Conservation (phyloP, 2,113 vertebrate genomes). For the Psophia crepitans region DNA sequence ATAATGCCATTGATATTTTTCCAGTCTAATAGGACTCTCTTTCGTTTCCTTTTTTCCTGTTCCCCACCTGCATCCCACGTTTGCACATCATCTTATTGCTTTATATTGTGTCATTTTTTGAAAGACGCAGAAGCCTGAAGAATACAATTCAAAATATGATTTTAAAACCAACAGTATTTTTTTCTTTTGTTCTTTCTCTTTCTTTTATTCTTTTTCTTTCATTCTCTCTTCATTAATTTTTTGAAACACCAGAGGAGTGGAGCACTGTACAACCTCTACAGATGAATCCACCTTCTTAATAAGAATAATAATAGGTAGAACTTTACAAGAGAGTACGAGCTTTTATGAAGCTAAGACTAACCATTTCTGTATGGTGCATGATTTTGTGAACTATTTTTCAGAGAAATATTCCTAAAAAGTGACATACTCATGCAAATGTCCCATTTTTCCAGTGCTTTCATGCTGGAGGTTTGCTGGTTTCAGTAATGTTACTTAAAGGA, state of each 20-base stretch:
- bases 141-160: neutral
- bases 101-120: neutral
- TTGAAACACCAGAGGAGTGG: neutral
- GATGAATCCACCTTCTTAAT: neutral
- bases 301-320: neutral
- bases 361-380: neutral
- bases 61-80: neutral
- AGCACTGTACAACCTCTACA: neutral
- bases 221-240: neutral
- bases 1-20: neutral
- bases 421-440: fast-evolving
- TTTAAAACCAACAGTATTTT: neutral
- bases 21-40: neutral
- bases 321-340: neutral
- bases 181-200: neutral
- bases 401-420: neutral
- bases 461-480: neutral
- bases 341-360: neutral
- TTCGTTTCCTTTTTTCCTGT: neutral
- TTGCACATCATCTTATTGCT: neutral
- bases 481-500: neutral
- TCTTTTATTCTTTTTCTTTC: neutral
- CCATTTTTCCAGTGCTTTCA: neutral
- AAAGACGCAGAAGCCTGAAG: neutral
- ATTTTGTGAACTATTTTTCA: neutral